Conservation (phyloP, 2,888 invertebrate genomes). For the Lacanobia oleracea region DNA sequence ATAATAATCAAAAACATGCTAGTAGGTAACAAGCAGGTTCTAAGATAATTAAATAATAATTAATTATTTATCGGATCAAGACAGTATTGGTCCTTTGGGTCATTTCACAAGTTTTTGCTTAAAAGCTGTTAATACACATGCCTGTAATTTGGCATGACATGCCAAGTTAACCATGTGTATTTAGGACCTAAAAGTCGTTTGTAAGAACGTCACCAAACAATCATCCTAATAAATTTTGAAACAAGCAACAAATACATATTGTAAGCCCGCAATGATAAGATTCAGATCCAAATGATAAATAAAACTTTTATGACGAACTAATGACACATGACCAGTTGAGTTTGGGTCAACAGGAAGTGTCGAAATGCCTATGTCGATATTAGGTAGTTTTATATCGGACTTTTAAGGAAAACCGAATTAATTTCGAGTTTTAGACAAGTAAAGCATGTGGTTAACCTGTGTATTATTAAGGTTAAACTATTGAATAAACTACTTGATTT, state of each 20-base stretch:
- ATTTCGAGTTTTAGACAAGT: conserved; percentile 2
- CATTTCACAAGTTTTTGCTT: too few species aligned
- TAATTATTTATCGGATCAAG: not conserved
- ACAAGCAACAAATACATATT: not conserved
- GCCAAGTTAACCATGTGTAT: too few species aligned
- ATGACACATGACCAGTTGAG: conserved; percentile 16
- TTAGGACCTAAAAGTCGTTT: too few species aligned
- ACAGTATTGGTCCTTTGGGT: not conserved
- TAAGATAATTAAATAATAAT: not conserved
- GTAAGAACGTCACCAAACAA: not conserved
- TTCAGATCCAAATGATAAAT: conserved; percentile 9
- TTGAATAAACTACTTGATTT: conserved; percentile 6
- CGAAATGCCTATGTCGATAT: conserved; percentile 25
- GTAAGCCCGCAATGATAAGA: not conserved
- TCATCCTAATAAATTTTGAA: not conserved
- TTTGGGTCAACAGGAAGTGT: conserved; percentile 41
- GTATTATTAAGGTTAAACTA: conserved; percentile 6
- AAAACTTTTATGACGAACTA: conserved; percentile 12
- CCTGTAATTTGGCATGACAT: too few species aligned
- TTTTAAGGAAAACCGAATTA: conserved; percentile 39
- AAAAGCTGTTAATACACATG: too few species aligned
- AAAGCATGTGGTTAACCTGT: conserved; percentile 14
- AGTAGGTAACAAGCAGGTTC: too few species aligned
- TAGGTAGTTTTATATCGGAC: conserved; percentile 9
- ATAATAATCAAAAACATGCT: not conserved